Percentiles rank a stretch among this genome's conserved stretches.
Conservation (phyloP, 2,888 invertebrate genomes). For the Euzophera pinguis region DNA sequence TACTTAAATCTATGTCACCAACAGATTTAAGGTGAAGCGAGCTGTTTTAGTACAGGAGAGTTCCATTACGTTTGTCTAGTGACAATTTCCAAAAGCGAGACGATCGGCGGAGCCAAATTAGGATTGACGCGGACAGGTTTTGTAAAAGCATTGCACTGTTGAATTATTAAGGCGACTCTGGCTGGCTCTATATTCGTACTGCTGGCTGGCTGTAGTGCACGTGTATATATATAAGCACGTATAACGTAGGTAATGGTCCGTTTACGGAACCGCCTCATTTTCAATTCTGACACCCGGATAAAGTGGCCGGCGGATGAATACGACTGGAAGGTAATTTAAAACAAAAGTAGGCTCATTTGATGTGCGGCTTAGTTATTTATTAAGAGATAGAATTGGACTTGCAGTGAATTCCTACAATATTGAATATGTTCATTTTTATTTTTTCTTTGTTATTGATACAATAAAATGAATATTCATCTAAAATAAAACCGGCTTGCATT, state of each 20-base stretch:
- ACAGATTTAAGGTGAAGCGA: conserved; percentile 31
- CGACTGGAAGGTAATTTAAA: conserved; percentile 45
- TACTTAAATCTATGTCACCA: conserved; percentile 1
- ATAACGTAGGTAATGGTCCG: conserved; percentile 50
- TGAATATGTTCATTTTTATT: too few species aligned
- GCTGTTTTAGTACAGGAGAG: conserved; percentile 56
- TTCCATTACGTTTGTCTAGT: conserved; percentile 75
- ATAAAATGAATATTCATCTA: too few species aligned
- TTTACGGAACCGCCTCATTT: conserved; percentile 68
- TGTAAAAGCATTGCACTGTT: conserved; percentile 80
- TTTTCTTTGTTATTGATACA: too few species aligned
- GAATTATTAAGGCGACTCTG: conserved; percentile 77
- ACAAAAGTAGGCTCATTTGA: conserved; percentile 29
- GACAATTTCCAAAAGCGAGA: conserved; percentile 72
- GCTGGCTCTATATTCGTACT: conserved; percentile 70
- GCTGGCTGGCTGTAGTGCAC: conserved; percentile 36
- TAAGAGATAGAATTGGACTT: not conserved
- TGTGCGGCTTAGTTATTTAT: not conserved
- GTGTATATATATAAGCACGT: conserved; percentile 41
- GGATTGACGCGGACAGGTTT: conserved; percentile 78
- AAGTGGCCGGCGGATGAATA: conserved; percentile 61
- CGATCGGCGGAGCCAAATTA: conserved; percentile 73
- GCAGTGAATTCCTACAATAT: too few species aligned
- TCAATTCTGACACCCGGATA: conserved; percentile 73
- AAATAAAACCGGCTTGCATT: too few species aligned